A percentile compares a stretch with the other conserved stretches of the same genome.
These are phyloP conservation scores for Dioctria rufipes DNA, from an alignment of 2,888 invertebrate species.

Conservation along the genomic window DNA sequence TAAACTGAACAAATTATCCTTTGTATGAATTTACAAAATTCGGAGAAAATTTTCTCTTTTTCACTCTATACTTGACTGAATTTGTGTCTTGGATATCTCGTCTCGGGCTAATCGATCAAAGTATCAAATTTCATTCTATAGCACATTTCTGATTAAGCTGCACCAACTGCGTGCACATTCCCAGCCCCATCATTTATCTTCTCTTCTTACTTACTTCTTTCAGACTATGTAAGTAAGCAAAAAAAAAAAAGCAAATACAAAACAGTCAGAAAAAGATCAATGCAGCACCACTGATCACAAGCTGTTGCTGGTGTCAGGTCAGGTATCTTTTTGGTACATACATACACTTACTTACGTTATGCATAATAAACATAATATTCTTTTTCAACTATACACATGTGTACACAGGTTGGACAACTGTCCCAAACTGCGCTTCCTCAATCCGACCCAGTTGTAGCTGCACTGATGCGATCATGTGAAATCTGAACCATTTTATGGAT, in stretches of 20 bases:
- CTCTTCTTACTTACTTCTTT: neutral
- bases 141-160: slow-evolving; percentile 6
- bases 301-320: slow-evolving; percentile 49
- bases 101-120: slow-evolving; percentile 32
- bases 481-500: slow-evolving; percentile 39
- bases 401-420: neutral
- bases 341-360: no score
- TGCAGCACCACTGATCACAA: slow-evolving; percentile 18
- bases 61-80: slow-evolving; percentile 13
- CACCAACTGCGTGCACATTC: slow-evolving; percentile 35
- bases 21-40: slow-evolving; percentile 12
- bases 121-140: slow-evolving; percentile 31
- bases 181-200: slow-evolving; percentile 19
- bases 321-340: slow-evolving; percentile 27
- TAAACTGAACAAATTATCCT: neutral
- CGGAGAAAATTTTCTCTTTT: slow-evolving; percentile 6
- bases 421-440: slow-evolving; percentile 18
- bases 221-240: no score
- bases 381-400: neutral
- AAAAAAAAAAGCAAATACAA: neutral
- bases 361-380: neutral
- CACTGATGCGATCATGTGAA: slow-evolving; percentile 42
- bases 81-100: neutral
- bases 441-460: slow-evolving; percentile 44
- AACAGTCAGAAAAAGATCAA: neutral